Base-by-base conservation (phyloP, 2,888 invertebrate species). In the Eristalis tenax region DNA sequence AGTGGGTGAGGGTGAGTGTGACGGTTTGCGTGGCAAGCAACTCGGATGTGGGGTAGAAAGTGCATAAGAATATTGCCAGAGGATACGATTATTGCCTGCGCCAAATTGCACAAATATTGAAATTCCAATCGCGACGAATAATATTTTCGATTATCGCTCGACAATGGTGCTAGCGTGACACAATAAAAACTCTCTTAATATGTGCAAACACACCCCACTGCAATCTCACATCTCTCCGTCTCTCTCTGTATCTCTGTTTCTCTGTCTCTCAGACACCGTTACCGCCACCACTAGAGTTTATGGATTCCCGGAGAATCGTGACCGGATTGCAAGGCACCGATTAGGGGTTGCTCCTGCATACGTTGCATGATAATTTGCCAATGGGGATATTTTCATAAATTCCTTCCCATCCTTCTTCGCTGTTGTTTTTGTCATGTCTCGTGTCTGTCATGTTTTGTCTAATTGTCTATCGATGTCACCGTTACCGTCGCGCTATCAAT, bases 361-460 rank as follows among this genome's bases (percentile, higher is more conserved):
- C 79, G 83, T 83, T 83, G 87, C 83, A 87, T 83, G 87, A 80
- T 80, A 83, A 87, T 87, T 87, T 80, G 75, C 83, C 86, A 86
- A 79, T 79, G 71, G 18, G 59, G 79, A 83, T 78, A 83, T 83
- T 83, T 79, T 73, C 71, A 83, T 83, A 82, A 78, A 78, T 68
- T 63, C 50, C 61, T 40, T 6, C 35, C 59, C 66, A 22, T 66
- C 71, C 59, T 59, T 56, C 43, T 65, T 35, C 50, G 43, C 43
- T 2, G 2, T 59, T 74, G 66, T 22, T 5, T 65, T 65, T 59
- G 70, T 61, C 32, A 10, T 32, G 32, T 43, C 26, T 63, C 50
- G 8, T 59, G 23, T 56, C 26, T 26, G 2, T 26, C 26, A 3
- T 26, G 26, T 26, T 26, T 1, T 69, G 22, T 38, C 28, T 23